Evolutionary conservation across 2,888 invertebrate species (phyloP).

Genomic region (Ectropis crepuscularia): DNA sequence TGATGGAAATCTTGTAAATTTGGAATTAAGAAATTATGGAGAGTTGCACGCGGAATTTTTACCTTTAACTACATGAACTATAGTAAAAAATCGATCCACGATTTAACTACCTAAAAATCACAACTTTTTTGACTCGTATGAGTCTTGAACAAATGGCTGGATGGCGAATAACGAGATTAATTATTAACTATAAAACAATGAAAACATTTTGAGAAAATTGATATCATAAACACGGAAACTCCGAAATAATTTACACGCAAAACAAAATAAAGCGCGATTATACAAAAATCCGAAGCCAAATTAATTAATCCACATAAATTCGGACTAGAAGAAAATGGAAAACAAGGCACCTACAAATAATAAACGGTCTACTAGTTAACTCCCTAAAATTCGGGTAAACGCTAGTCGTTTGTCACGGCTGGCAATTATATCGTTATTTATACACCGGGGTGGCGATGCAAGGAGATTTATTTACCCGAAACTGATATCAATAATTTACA

Average conservation of each 20-base stretch:
- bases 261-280: not conserved
- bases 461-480: slow-evolving; percentile 58
- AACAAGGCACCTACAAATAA: slow-evolving; percentile 33
- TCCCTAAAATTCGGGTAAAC: slow-evolving; percentile 48
- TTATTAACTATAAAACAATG: too few species aligned
- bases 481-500: slow-evolving; percentile 35
- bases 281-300: not conserved
- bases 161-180: too few species aligned
- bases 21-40: too few species aligned
- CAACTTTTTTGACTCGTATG: too few species aligned
- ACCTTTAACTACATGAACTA: too few species aligned
- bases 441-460: slow-evolving; percentile 62
- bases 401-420: slow-evolving; percentile 74
- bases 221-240: too few species aligned
- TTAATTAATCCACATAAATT: slow-evolving; percentile 23
- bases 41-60: too few species aligned
- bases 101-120: too few species aligned
- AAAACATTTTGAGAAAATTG: too few species aligned
- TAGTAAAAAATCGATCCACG: too few species aligned
- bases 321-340: slow-evolving; percentile 24
- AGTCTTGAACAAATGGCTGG: too few species aligned
- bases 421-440: slow-evolving; percentile 80
- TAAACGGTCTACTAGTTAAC: slow-evolving; percentile 42
- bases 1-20: too few species aligned
- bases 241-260: not conserved